Base-by-base conservation (phyloP, 2,797 vertebrate species). In the Hybognathus amarus region DNA sequence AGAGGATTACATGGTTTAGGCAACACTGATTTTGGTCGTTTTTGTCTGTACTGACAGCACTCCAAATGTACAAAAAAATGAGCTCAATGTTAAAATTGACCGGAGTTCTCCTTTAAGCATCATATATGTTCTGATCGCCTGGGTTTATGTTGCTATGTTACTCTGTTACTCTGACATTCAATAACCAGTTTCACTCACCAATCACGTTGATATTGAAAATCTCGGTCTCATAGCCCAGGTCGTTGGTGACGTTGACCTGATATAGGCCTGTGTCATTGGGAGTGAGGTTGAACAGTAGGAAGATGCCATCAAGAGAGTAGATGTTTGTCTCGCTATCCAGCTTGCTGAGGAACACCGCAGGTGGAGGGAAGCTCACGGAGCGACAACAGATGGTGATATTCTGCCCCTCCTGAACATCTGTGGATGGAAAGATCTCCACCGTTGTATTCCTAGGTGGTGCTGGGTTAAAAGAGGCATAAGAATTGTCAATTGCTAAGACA, bases 391-490 rank as follows among this genome's bases (percentile, higher is more conserved):
- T 90, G 1, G 90, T 95, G 88, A 94, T 66, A 50, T 93, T 95
- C 88, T 94, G 92, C 74, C 94, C 92, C 90, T 95, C 92, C 83
- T 89, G 91, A 82, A 94, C 91, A 85, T 91, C 90, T 27, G 91
- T 77, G 63, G 92, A 94, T 5, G 93, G 93, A 59, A 92, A 76
- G 18, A 95, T 87, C 59, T 87, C 85, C 45, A 95, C 85, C 1
- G 89, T 90, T 22, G 89, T 90, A 87, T 95, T 96, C 90, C 88
- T 83, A 6, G 94, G 93, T 85, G 93, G 90, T 88, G 94, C 93
- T 95, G 85, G 74, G 67, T 87, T 87, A 47, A 86, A n/a, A 90
- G 61, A 79, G 63, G 56, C 63, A 30, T 79, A 27, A 77, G n/a
- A 74, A 76, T 30, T 30, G 11, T 80, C 27, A 33, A 50, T 52